Conservation (phyloP, 1,140 invertebrate species). For the Calycopis cecrops region DNA sequence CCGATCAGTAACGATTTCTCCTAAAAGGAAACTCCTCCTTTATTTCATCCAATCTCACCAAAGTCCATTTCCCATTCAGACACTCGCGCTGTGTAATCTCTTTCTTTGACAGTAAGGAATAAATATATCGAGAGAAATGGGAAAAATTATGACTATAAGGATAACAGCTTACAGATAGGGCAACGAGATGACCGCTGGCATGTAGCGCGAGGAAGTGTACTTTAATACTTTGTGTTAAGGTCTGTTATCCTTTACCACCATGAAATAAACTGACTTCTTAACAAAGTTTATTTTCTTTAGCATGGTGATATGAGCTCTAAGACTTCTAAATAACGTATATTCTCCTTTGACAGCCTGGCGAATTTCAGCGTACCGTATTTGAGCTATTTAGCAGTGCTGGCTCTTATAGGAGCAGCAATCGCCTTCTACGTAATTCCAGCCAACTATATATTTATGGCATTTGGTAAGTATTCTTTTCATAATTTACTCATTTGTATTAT, state of each 20-base stretch:
- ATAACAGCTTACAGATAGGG: background rate
- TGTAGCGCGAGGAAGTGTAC: no score
- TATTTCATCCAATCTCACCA: no score
- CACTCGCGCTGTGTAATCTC: background rate
- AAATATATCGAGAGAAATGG: constrained; percentile 4
- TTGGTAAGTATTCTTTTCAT: constrained; percentile 45
- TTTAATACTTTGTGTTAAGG: no score
- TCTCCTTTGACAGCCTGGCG: constrained; percentile 84
- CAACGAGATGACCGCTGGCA: background rate
- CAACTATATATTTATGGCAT: constrained; percentile 73
- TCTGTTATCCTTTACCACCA: no score
- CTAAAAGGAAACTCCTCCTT: no score
- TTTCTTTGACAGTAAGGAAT: constrained; percentile 10
- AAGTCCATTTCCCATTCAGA: background rate
- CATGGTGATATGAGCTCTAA: background rate
- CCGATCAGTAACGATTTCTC: no score
- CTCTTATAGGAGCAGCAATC: constrained; percentile 78
- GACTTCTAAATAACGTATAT: constrained; percentile 6
- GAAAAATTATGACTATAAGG: constrained; percentile 1
- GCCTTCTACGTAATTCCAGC: constrained; percentile 93
- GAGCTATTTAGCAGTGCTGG: constrained; percentile 90
- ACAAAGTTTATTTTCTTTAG: background rate
- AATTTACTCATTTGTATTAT: background rate
- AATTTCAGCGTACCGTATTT: constrained; percentile 98
- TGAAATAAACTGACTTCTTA: no score